Conservation (phyloP, 2,888 invertebrate genomes). For the Cosmopolites sordidus region DNA sequence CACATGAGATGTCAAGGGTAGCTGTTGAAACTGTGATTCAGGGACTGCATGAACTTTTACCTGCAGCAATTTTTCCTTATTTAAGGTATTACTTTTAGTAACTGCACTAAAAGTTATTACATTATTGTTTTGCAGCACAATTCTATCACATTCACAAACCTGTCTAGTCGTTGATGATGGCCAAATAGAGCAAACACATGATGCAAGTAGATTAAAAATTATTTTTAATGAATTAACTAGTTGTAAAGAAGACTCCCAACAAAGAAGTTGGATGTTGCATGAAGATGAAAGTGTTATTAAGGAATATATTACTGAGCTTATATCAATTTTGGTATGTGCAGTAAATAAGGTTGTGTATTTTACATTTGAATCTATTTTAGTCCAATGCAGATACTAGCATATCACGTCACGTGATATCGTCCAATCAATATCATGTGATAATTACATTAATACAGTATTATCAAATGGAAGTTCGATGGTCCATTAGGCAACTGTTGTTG, state of each 20-base stretch:
- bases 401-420: slow-evolving; percentile 76
- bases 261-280: slow-evolving; percentile 91
- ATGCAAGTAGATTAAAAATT: slow-evolving; percentile 75
- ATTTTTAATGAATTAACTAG: slow-evolving; percentile 80
- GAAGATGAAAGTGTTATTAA: slow-evolving; percentile 89
- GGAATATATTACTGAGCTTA: slow-evolving; percentile 76
- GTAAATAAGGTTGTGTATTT: neutral
- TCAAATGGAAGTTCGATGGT: slow-evolving; percentile 92
- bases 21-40: slow-evolving; percentile 73
- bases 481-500: slow-evolving; percentile 73
- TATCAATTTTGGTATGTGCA: slow-evolving; percentile 69
- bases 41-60: slow-evolving; percentile 55
- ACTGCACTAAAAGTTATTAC: neutral
- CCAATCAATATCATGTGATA: slow-evolving; percentile 79
- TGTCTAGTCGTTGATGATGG: slow-evolving; percentile 58
- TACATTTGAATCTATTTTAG: slow-evolving; percentile 49
- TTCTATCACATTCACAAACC: slow-evolving; percentile 56
- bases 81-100: slow-evolving; percentile 38
- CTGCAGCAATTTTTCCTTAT: slow-evolving; percentile 57
- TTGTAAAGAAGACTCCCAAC: slow-evolving; percentile 92
- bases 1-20: slow-evolving; percentile 80
- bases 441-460: slow-evolving; percentile 86
- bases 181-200: slow-evolving; percentile 76
- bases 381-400: slow-evolving; percentile 89
- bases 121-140: slow-evolving; percentile 41